These are phyloP conservation scores for Strigamia maritima DNA, from an alignment of 2,888 invertebrate species.

Conservation along the genomic window DNA sequence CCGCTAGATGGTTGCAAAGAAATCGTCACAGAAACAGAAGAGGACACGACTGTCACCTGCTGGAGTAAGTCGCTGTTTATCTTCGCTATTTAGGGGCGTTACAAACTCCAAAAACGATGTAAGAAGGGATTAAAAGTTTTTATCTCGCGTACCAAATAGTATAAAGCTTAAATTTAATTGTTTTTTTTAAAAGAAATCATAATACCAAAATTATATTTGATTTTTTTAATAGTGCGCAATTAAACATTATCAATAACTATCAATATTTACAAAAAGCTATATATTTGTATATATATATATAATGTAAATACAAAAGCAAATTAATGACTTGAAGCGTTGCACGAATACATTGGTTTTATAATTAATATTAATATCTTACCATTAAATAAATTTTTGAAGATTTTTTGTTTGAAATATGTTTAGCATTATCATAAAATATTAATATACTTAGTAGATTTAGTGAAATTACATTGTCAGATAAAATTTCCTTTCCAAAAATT, in stretches of 20 bases:
- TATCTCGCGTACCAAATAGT: background rate
- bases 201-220: too few species aligned
- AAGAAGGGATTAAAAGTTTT: conserved; percentile 5
- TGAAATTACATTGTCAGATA: too few species aligned
- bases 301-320: background rate
- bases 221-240: too few species aligned
- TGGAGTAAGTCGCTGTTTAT: conserved; percentile 6
- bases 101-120: background rate
- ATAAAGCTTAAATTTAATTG: background rate
- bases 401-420: too few species aligned
- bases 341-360: background rate
- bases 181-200: too few species aligned
- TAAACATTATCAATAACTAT: background rate
- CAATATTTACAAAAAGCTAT: background rate
- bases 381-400: too few species aligned
- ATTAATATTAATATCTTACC: background rate
- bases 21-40: background rate
- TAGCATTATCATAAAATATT: too few species aligned
- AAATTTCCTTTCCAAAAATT: too few species aligned
- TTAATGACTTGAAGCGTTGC: background rate
- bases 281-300: too few species aligned
- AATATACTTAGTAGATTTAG: too few species aligned
- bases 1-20: background rate
- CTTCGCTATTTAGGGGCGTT: conserved; percentile 5
- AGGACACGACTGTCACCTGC: conserved; percentile 1